These are phyloP conservation scores for Dermolepida albohirtum DNA, from an alignment of 2,888 invertebrate genomes.

Conservation along the genomic window DNA sequence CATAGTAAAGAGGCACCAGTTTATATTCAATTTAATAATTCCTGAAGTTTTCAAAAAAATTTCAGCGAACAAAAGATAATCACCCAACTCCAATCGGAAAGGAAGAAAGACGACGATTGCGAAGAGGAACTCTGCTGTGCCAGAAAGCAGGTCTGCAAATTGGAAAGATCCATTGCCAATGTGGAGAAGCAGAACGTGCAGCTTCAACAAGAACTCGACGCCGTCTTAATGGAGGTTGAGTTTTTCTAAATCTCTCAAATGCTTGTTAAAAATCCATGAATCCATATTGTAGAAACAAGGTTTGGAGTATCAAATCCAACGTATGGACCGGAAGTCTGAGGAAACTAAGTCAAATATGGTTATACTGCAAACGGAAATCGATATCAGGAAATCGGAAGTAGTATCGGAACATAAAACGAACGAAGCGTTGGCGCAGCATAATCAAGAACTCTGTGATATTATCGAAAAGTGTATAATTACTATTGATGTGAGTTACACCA, in stretches of 20 bases:
- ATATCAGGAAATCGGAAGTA: conserved; percentile 35
- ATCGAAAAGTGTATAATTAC: conserved; percentile 39
- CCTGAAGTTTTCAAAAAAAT: conserved; percentile 1
- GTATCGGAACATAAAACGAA: conserved; percentile 28
- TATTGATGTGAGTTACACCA: conserved; percentile 40
- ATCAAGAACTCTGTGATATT: conserved; percentile 28
- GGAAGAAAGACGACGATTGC: conserved; percentile 28
- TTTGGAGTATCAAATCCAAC: conserved; percentile 29
- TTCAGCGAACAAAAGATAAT: conserved; percentile 39
- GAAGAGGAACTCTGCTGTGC: conserved; percentile 36
- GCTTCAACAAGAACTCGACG: conserved; percentile 31
- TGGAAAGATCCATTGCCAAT: conserved; percentile 31
- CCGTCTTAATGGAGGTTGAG: conserved; percentile 15
- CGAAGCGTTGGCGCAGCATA: conserved; percentile 23
- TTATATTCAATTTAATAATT: not conserved
- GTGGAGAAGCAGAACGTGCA: conserved; percentile 36
- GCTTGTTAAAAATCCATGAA: too few species aligned
- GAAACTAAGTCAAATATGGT: conserved; percentile 31
- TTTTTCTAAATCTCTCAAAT: too few species aligned
- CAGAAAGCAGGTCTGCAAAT: conserved; percentile 32
- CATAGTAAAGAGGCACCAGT: too few species aligned
- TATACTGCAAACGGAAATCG: conserved; percentile 37
- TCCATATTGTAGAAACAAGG: conserved; percentile 17
- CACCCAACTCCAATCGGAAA: conserved; percentile 32
- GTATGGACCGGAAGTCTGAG: conserved; percentile 33